Evolutionary conservation across 2,888 invertebrate species (phyloP).

Genomic region (Nemotelus pantherinus): DNA sequence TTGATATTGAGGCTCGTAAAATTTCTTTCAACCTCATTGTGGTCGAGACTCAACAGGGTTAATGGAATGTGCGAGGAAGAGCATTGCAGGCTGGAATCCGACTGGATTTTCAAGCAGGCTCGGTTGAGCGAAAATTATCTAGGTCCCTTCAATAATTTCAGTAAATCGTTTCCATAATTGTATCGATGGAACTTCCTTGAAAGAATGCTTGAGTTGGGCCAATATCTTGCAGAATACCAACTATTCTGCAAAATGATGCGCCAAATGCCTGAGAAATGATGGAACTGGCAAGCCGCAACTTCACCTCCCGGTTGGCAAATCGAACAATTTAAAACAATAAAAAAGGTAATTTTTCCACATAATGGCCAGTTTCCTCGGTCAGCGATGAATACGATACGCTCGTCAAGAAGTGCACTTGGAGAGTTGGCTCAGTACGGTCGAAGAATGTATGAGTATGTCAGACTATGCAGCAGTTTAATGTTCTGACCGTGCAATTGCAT

Average conservation of each 20-base stretch:
- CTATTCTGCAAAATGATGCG: no score
- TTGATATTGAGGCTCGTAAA: conserved; percentile 26
- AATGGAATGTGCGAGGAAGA: neutral
- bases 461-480: conserved; percentile 31
- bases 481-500: conserved; percentile 6
- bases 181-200: no score
- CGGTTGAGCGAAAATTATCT: no score
- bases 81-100: no score
- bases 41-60: neutral
- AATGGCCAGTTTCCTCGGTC: conserved; percentile 32
- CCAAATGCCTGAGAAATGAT: neutral
- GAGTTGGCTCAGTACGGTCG: neutral
- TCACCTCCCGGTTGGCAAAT: conserved; percentile 16
- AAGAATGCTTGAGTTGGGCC: no score
- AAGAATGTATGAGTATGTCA: conserved; percentile 37
- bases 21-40: conserved; percentile 21
- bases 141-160: no score
- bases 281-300: conserved; percentile 20
- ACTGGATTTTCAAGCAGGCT: no score
- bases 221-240: no score
- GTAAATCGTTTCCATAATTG: no score
- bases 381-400: conserved; percentile 15
- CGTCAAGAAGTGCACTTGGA: conserved; percentile 35
- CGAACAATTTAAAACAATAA: conserved; percentile 43
- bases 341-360: conserved; percentile 38